Evolutionary conservation across 2,888 invertebrate species (phyloP), one percentile per base, ranked within the genome.

Genomic region (Stenolophus ochropezus): DNA sequence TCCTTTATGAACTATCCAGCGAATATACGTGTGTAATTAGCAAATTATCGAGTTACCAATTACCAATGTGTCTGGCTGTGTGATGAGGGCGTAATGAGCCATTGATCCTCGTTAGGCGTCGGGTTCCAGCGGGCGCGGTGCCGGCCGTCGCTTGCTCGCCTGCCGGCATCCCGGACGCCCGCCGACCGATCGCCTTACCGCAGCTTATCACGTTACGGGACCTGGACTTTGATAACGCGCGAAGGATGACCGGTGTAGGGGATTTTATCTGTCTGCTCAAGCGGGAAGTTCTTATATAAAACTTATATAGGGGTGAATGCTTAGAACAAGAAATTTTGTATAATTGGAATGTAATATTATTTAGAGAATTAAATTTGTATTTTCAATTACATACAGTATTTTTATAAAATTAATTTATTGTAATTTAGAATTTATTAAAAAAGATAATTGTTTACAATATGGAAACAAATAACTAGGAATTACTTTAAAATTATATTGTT

Each of bases 31-130:
- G 85, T 86, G 86, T 86, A 87, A 87, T 86, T 85, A 85, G 85
- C 84, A 84, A 86, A 86, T 88, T 88, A 88, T 88, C 88, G 86
- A 88, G 88, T 89, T 88, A 88, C 88, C 89, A 89, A 88, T 89
- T 89, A 88, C 87, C 87, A 88, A 87, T 87, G 87, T 86, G 87
- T 86, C 86, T 86, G 85, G 86, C 86, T 86, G 86, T 86, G 85
- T 85, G 86, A 86, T 86, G 86, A 86, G 85, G 85, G 85, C 85
- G 85, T 88, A 88, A 88, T 88, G 88, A 88, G 88, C 88, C 86
- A 89, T 88, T 88, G 88, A 88, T 88, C 87, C 87, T 65, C 86
- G 88, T 89, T 85, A 89, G 89, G 87, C 87, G 82, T 85, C 86
- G 82, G 88, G 84, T 79, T 84, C 84, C 78, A 33, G 42, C 56